Conservation (phyloP, 2,797 vertebrate genomes). For the Trachops cirrhosus region DNA sequence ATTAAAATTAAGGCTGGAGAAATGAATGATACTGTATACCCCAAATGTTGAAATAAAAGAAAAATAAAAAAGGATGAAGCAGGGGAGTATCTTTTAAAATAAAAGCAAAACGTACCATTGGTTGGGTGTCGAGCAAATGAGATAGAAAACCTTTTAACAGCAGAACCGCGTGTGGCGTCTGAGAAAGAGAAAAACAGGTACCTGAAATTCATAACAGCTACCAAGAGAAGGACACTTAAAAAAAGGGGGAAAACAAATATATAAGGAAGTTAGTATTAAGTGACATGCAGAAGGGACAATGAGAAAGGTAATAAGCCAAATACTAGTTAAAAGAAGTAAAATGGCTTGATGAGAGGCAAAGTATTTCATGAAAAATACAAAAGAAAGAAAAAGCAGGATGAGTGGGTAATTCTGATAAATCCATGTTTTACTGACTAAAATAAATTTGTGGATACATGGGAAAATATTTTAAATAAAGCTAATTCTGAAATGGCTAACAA, state of each 20-base stretch:
- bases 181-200: constrained; percentile 97
- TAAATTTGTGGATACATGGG: constrained; percentile 63
- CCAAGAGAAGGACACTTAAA: constrained; percentile 85
- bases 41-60: constrained; percentile 83
- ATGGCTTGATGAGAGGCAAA: constrained; percentile 77
- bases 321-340: constrained; percentile 81
- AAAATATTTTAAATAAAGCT: constrained; percentile 58
- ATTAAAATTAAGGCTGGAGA: constrained; percentile 75
- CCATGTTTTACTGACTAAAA: constrained; percentile 71
- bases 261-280: constrained; percentile 83
- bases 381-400: constrained; percentile 78
- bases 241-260: constrained; percentile 78
- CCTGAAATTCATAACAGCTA: constrained; percentile 93
- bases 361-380: constrained; percentile 81
- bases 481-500: constrained; percentile 65
- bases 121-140: constrained; percentile 98
- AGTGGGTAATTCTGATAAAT: constrained; percentile 75
- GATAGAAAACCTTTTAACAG: constrained; percentile 98
- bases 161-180: constrained; percentile 95
- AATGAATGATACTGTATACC: constrained; percentile 81
- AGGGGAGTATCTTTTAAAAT: constrained; percentile 88
- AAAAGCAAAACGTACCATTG: constrained; percentile 97
- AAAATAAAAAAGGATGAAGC: constrained; percentile 83
- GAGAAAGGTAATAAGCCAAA: constrained; percentile 80
- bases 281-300: constrained; percentile 86